Base-by-base conservation (phyloP, 2,888 invertebrate species). In the Hesperia comma region DNA sequence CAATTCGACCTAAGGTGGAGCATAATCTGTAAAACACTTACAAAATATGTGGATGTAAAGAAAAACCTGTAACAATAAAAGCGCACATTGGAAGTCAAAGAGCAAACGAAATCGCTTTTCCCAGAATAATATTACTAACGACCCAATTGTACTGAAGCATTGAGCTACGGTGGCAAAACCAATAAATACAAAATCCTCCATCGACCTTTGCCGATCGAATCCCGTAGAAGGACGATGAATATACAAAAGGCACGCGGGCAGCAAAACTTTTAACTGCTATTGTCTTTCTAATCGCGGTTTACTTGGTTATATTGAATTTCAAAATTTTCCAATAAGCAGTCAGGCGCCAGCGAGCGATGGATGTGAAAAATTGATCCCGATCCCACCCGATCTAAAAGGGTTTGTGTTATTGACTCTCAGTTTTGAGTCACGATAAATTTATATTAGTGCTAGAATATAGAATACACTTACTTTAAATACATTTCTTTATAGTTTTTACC, bases 71-170 rank as follows among this genome's bases (percentile, higher is more conserved):
- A 87, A 90, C 88, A 90, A 90, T 89, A 87, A 83, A 82, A 83
- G 80, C 81, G 85, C 83, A 86, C 84, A 88, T 86, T 88, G 85
- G 81, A 84, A 90, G 87, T 89, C 90, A 90, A 88, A 88, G 90
- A 85, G 86, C 85, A 87, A 90, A 90, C 89, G 86, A 90, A 90
- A 90, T 89, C 87, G 88, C 82, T 88, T 89, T 88, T 82, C 83
- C 85, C 84, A 88, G 90, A 91, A 87, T 89, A 91, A 90, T 91
- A 89, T 90, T 88, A 89, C 90, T 91, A 91, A 92, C 90, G 91
- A 92, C 79, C 85, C 90, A 87, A 92, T 91, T 90, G 90, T 91
- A 88, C 80, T 85, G 83, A 84, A 85, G 87, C 89, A 88, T 86
- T 86, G 86, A 84, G 85, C 80, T 82, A 85, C 84, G 84, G 83